Percentiles rank a stretch among this genome's conserved stretches.
Conservation (phyloP, 2,888 invertebrate genomes). For the Drosophila birchii region DNA sequence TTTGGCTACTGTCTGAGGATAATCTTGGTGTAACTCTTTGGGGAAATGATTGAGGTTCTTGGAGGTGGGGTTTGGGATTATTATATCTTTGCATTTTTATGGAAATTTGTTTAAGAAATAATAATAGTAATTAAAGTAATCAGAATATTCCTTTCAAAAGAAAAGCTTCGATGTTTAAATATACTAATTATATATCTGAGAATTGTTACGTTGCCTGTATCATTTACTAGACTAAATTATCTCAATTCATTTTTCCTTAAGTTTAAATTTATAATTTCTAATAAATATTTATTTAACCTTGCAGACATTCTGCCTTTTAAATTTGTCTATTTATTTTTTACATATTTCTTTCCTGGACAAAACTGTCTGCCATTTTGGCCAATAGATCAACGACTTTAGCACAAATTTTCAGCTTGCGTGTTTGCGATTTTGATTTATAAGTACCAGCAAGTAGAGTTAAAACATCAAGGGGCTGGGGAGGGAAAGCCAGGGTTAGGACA, state of each 20-base stretch:
- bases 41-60: not conserved
- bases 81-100: not conserved
- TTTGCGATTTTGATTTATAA: constrained; percentile 78
- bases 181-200: not conserved
- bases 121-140: not conserved
- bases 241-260: not conserved
- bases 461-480: constrained; percentile 54
- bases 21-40: not conserved
- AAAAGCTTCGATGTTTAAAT: not conserved
- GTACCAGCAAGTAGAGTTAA: constrained; percentile 67
- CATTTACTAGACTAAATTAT: not conserved
- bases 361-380: constrained; percentile 58
- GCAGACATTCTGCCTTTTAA: too few relatives aligned
- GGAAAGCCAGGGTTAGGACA: constrained; percentile 22
- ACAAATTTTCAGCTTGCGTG: constrained; percentile 70
- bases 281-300: constrained; percentile 8
- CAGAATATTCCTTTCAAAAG: not conserved
- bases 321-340: constrained; percentile 56
- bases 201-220: not conserved
- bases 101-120: not conserved
- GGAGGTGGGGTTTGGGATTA: not conserved
- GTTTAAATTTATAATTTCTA: not conserved
- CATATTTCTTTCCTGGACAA: constrained; percentile 29
- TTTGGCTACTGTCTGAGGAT: constrained; percentile 29
- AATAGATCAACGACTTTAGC: constrained; percentile 68